Conservation (phyloP, 2,888 invertebrate genomes). For the Seladonia tumulorum region DNA sequence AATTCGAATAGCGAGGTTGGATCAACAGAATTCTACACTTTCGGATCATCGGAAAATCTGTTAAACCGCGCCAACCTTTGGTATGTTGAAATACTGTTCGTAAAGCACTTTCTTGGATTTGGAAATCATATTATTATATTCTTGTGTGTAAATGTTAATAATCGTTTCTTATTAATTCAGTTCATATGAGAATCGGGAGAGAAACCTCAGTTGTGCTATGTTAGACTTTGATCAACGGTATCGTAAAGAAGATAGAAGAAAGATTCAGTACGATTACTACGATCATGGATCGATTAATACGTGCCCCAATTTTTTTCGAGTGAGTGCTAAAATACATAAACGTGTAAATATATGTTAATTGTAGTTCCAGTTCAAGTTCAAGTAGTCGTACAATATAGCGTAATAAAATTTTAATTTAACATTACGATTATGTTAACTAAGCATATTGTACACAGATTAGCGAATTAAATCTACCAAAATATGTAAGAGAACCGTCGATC, state of each 20-base stretch:
- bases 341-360: constrained; percentile 25
- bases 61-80: constrained; percentile 10
- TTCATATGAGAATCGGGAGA: background rate
- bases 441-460: background rate
- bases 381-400: background rate
- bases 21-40: constrained; percentile 3
- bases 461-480: background rate
- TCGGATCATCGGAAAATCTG: constrained; percentile 4
- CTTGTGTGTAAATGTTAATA: background rate
- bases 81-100: constrained; percentile 19
- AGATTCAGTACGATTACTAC: constrained; percentile 2
- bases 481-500: background rate
- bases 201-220: background rate
- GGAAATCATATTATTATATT: background rate
- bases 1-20: constrained; percentile 39
- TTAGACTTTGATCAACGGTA: background rate
- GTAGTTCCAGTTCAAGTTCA: background rate
- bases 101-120: background rate
- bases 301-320: background rate
- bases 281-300: background rate
- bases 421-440: constrained; percentile 16
- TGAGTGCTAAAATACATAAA: background rate
- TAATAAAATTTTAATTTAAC: background rate
- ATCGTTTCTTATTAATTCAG: constrained; percentile 25
- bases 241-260: background rate